These are phyloP conservation scores for Latrodectus elegans DNA, from an alignment of 2,888 invertebrate species.

Conservation along the genomic window DNA sequence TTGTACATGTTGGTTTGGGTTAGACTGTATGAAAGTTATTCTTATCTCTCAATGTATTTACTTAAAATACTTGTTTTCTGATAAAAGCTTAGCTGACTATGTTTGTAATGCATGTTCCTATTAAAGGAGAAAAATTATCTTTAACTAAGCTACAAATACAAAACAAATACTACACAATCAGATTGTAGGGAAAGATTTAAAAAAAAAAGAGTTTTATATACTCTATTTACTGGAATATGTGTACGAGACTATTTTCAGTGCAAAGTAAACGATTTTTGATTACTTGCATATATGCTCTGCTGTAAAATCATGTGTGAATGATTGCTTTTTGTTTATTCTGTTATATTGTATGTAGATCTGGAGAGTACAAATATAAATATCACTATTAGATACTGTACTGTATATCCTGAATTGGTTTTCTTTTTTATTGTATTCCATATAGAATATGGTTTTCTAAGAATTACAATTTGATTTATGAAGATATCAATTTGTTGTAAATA, in stretches of 20 bases:
- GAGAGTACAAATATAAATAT: constrained; percentile 68
- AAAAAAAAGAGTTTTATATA: constrained; percentile 40
- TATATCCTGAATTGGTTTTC: constrained; percentile 57
- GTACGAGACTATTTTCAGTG: constrained; percentile 47
- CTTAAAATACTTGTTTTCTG: constrained; percentile 1
- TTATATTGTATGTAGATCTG: constrained; percentile 52
- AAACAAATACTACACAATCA: constrained; percentile 60
- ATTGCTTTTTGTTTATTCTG: constrained; percentile 38
- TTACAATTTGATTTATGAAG: constrained; percentile 50
- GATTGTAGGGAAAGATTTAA: constrained; percentile 28
- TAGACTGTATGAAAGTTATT: constrained; percentile 26
- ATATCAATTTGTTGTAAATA: constrained; percentile 61
- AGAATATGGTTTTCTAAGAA: constrained; percentile 54
- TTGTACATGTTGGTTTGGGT: constrained; percentile 53
- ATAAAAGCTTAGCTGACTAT: neutral
- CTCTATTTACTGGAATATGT: constrained; percentile 37
- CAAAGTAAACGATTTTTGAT: constrained; percentile 17
- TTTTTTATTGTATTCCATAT: constrained; percentile 48
- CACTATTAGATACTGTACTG: constrained; percentile 56
- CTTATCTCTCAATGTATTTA: constrained; percentile 33
- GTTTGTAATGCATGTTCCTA: constrained; percentile 5
- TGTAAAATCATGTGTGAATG: constrained; percentile 53
- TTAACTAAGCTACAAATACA: constrained; percentile 22
- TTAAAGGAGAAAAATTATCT: constrained; percentile 5
- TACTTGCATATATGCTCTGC: constrained; percentile 57